Percentiles rank a stretch among this genome's conserved stretches.
phyloP scores from a whole-genome alignment of 92 coral and sea anemone genomes.

The Palythoa grandiflora region DNA sequence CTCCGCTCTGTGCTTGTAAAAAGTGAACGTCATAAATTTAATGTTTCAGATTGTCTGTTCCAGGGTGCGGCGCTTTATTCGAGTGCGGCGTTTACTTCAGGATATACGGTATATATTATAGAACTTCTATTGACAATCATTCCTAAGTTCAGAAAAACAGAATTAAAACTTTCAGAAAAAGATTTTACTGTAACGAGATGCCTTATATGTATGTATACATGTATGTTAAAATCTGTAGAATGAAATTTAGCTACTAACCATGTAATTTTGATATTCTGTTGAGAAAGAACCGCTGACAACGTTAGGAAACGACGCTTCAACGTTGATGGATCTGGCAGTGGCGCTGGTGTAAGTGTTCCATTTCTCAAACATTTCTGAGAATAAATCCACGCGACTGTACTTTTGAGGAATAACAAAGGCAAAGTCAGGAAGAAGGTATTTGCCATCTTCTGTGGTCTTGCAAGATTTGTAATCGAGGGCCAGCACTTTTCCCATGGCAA shows the following conservation, averaged over 20 bases:
- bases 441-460: constrained; percentile 82
- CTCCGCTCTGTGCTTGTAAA: too few relatives aligned
- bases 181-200: too few relatives aligned
- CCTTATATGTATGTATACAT: too few relatives aligned
- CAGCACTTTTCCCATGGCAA: constrained; percentile 79
- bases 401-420: constrained; percentile 81
- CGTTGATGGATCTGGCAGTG: constrained; percentile 72
- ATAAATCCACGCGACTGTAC: constrained; percentile 78
- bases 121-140: too few relatives aligned
- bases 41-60: too few relatives aligned
- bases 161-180: too few relatives aligned
- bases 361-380: constrained; percentile 76
- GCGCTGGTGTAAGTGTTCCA: constrained; percentile 82
- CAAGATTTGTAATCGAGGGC: constrained; percentile 79
- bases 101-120: too few relatives aligned
- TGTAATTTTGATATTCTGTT: constrained; percentile 75
- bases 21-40: too few relatives aligned
- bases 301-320: constrained; percentile 75
- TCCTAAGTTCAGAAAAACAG: too few relatives aligned
- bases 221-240: too few relatives aligned
- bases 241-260: constrained; percentile 58
- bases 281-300: constrained; percentile 88
- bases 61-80: too few relatives aligned
- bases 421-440: constrained; percentile 85
- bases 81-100: too few relatives aligned